Evolutionary conservation across 1,140 invertebrate genomes (phyloP).

Genomic region (Pygmarrhopalites habei): DNA sequence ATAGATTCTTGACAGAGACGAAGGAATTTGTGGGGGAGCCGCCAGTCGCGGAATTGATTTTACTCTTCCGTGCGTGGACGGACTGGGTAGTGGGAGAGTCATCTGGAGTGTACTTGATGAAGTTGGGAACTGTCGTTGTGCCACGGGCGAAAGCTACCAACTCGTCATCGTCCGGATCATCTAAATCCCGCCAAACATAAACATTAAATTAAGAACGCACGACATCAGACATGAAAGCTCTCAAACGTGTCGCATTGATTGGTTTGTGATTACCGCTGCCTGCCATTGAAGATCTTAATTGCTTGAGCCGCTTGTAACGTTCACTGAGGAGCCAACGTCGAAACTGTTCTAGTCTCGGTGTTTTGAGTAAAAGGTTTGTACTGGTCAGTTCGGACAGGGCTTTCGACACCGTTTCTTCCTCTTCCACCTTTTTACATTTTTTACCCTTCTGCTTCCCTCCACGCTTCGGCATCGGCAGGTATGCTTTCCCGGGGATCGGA

Average conservation of each 20-base stretch:
- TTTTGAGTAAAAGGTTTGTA: constrained; percentile 16
- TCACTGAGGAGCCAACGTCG: constrained; percentile 13
- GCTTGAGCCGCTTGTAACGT: constrained; percentile 2
- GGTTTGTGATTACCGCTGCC: too few relatives aligned
- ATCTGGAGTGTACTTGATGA: too few relatives aligned
- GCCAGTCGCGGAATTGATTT: neutral
- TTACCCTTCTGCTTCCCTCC: neutral
- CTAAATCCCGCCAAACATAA: too few relatives aligned
- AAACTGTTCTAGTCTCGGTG: constrained; percentile 11
- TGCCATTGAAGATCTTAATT: too few relatives aligned
- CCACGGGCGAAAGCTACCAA: neutral
- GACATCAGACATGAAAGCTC: too few relatives aligned
- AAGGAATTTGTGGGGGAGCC: neutral
- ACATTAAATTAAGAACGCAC: too few relatives aligned
- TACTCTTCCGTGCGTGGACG: neutral
- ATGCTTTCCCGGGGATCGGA: constrained; percentile 35
- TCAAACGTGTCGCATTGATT: too few relatives aligned
- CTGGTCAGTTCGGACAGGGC: constrained; percentile 18
- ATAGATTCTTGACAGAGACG: neutral
- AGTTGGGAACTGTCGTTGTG: neutral
- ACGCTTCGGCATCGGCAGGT: constrained; percentile 13
- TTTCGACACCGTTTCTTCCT: neutral
- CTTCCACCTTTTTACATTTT: neutral
- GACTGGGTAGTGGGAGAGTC: too few relatives aligned
- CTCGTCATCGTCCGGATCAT: neutral